phyloP scores from a whole-genome alignment of 2,888 invertebrate genomes.

The Bombyx huttoni region DNA sequence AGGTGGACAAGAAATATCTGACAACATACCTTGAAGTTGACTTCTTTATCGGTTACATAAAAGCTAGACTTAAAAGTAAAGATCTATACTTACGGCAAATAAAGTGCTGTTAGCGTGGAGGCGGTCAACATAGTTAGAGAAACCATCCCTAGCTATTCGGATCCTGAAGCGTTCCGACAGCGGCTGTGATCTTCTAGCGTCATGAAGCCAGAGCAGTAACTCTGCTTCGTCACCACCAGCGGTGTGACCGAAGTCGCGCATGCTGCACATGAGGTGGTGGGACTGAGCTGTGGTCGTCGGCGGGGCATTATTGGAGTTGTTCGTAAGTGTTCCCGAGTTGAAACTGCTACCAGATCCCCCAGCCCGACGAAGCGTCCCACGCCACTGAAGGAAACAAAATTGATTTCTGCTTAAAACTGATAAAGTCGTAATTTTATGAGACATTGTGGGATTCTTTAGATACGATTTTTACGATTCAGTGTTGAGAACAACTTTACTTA shows the following conservation, averaged over 20 bases:
- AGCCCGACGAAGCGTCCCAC: constrained; percentile 57
- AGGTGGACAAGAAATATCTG: no score
- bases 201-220: constrained; percentile 89
- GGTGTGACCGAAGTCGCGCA: constrained; percentile 87
- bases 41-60: no score
- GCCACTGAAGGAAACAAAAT: constrained; percentile 38
- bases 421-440: neutral
- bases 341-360: constrained; percentile 63
- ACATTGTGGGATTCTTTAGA: no score
- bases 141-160: constrained; percentile 89
- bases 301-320: constrained; percentile 18
- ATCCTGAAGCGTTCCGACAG: constrained; percentile 92
- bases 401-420: neutral
- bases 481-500: no score
- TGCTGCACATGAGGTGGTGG: constrained; percentile 82
- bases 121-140: constrained; percentile 90
- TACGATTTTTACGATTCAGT: no score
- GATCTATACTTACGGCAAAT: constrained; percentile 76
- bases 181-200: constrained; percentile 82
- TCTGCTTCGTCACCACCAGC: constrained; percentile 93
- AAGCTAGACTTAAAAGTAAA: no score
- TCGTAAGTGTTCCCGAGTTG: constrained; percentile 55
- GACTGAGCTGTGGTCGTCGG: constrained; percentile 45
- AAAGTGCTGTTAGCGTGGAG: constrained; percentile 90
- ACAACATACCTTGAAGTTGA: no score